phyloP scores from a whole-genome alignment of 2,888 invertebrate genomes.

The Neoascia interrupta region DNA sequence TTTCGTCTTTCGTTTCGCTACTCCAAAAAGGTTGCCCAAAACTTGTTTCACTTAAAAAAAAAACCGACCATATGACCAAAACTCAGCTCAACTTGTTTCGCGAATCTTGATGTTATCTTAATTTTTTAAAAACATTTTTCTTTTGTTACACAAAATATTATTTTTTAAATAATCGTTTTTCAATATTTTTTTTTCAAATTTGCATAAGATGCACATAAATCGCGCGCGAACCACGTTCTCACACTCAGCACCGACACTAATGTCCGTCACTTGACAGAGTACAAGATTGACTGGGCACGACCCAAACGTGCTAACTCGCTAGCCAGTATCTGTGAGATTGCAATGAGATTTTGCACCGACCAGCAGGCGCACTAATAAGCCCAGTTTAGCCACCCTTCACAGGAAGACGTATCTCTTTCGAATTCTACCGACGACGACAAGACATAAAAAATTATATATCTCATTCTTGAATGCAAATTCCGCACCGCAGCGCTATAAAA shows the following conservation, averaged over 20 bases:
- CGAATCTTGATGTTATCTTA: not conserved
- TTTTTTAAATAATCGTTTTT: slow-evolving; percentile 44
- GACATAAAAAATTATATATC: slow-evolving; percentile 11
- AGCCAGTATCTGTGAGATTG: slow-evolving; percentile 10
- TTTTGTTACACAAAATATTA: slow-evolving; percentile 5
- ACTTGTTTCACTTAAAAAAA: slow-evolving; percentile 54
- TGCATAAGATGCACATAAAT: slow-evolving; percentile 45
- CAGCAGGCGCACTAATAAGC: slow-evolving; percentile 9
- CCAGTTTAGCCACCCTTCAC: not conserved
- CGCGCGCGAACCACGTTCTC: slow-evolving; percentile 36
- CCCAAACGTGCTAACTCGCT: slow-evolving; percentile 8
- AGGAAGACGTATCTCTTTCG: slow-evolving; percentile 1
- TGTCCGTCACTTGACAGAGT: not conserved
- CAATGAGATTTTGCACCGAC: slow-evolving; percentile 26
- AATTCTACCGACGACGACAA: not conserved
- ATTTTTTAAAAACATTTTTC: too few species aligned
- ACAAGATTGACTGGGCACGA: slow-evolving; percentile 25
- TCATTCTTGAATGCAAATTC: slow-evolving; percentile 51
- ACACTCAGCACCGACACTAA: slow-evolving; percentile 1
- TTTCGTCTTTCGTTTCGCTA: not conserved
- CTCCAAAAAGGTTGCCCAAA: slow-evolving; percentile 26
- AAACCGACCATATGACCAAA: slow-evolving; percentile 29
- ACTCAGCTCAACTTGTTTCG: slow-evolving; percentile 27
- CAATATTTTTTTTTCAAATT: slow-evolving; percentile 32
- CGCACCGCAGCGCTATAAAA: slow-evolving; percentile 18